phyloP scores from a whole-genome alignment of 2,797 vertebrate genomes.

The Poeciliopsis infans region DNA sequence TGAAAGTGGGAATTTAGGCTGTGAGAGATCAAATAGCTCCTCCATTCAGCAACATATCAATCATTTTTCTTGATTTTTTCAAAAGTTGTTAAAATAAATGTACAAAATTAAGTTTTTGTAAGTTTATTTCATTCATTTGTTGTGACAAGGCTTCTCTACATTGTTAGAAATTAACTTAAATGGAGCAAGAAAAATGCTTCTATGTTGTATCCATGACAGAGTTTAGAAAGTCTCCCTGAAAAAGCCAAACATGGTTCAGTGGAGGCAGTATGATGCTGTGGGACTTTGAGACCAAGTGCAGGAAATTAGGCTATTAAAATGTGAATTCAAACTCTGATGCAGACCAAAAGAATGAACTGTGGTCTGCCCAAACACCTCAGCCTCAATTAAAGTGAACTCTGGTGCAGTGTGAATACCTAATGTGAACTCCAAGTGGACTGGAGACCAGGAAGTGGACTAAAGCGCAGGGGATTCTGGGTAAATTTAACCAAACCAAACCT shows the following conservation, averaged over 20 bases:
- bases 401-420: no score
- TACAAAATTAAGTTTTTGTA: background rate
- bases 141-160: background rate
- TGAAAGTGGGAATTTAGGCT: slow-evolving; percentile 5
- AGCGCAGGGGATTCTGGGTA: no score
- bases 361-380: no score
- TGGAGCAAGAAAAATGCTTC: background rate
- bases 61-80: background rate
- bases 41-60: background rate
- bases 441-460: no score
- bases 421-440: no score
- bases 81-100: background rate
- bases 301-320: no score
- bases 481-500: no score
- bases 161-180: background rate
- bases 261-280: background rate
- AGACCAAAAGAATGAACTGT: no score
- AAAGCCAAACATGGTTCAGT: background rate
- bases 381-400: no score
- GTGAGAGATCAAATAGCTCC: no score
- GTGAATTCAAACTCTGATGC: no score
- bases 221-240: background rate
- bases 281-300: background rate
- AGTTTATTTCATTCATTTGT: background rate
- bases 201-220: background rate